phyloP scores from a whole-genome alignment of 2,888 invertebrate genomes.

The Meghimatium bilineatum region DNA sequence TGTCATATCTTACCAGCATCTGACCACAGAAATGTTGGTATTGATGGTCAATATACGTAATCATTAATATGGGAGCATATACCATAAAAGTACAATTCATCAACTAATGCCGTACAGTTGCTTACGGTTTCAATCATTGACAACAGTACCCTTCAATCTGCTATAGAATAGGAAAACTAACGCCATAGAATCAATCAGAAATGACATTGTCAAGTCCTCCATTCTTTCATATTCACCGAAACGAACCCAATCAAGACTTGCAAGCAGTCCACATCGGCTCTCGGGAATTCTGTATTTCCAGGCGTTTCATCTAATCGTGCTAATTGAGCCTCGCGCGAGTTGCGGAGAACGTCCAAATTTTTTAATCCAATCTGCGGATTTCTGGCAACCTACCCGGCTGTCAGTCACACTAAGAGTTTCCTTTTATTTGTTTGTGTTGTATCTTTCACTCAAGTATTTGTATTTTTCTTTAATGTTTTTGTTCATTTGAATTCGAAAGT shows the following conservation, averaged over 20 bases:
- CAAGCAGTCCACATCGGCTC: constrained; percentile 6
- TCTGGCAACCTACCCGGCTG: constrained; percentile 34
- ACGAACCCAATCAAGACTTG: constrained; percentile 24
- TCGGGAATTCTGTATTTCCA: constrained; percentile 24
- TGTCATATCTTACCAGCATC: too few species aligned
- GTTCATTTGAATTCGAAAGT: too few species aligned
- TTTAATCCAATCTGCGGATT: constrained; percentile 31
- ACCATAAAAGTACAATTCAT: too few species aligned
- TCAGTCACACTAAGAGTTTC: constrained; percentile 25
- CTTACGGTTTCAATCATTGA: background rate
- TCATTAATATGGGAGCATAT: too few species aligned
- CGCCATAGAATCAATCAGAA: background rate
- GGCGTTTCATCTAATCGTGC: constrained; percentile 39
- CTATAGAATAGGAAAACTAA: background rate
- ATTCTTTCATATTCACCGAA: background rate
- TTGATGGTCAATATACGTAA: too few species aligned
- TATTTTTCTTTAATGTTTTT: too few species aligned
- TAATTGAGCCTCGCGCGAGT: constrained; percentile 33
- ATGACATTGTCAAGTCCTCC: background rate
- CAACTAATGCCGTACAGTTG: too few species aligned
- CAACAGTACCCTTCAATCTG: background rate
- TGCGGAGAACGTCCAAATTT: background rate
- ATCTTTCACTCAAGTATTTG: too few species aligned
- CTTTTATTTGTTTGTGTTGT: too few species aligned
- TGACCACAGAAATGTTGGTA: too few species aligned